Base-by-base conservation (phyloP, 2,888 invertebrate species). In the Hirtodrosophila trivittata region DNA sequence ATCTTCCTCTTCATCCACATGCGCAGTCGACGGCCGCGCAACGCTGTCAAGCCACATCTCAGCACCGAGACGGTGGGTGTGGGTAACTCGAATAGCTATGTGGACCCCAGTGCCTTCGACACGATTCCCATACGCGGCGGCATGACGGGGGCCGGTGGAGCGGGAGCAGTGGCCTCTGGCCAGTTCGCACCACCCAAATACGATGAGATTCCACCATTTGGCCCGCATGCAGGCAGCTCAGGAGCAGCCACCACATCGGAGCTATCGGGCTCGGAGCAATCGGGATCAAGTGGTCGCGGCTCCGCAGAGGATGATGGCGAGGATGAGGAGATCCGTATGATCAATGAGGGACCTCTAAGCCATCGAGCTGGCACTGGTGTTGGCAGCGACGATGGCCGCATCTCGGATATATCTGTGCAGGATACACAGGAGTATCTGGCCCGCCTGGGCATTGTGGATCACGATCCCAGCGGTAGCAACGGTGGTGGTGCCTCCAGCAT, bases 271-370 rank as follows among this genome's bases (percentile, higher is more conserved):
- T 97, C 97, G 26, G 98, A 98, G 72, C 97, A 97, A 83, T 97
- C 97, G 0, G 98, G 98, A 0, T 98, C 98, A 0, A 98, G 98
- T 88, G 98, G 98, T 0, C 93, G 98, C 39, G 98, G 98, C 0
- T 98, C 98, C 0, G 98, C 98, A 1, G 98, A 98, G 91, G 98
- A 98, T 76, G 96, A 96, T 86, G 96, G 96, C 0, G 97, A 97
- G 83, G 98, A 98, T 88, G 98, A 98, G 90, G 98, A 98, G 90
- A 98, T 98, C 49, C 93, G 98, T 75, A 98, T 98, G 97, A 98
- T 98, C 70, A 98, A 98, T 89, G 97, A 98, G 90, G 96, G 97
- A 0, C 96, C 96, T 0, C 90, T 97, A 28, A 95, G 96, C 89
- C 93, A 94, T 69, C 68, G 86, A 3, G 25, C 70, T 0, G 81